Evolutionary conservation across 2,113 vertebrate genomes (phyloP), one percentile per base, ranked within the genome.

Genomic region (Burhinus oedicnemus): DNA sequence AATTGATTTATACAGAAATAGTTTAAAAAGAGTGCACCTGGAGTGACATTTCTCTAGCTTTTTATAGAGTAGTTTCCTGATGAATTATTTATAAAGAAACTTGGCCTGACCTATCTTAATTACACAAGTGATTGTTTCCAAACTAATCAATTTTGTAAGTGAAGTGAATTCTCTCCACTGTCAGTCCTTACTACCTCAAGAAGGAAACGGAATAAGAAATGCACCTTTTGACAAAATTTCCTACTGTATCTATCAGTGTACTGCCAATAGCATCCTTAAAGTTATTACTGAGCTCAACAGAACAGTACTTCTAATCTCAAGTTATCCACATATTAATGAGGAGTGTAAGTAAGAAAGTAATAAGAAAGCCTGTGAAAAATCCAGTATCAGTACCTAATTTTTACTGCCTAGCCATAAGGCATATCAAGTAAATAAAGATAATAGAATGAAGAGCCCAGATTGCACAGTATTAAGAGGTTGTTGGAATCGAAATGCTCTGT

Each of bases 1-100:
- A 98, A 98, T 98, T 98, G 98, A 98, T 98, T 98, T 98, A 98
- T 97, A 98, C 97, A 98, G 97, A 95, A 97, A 97, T 97, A 97
- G 96, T 98, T 98, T 98, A 90, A 97, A 97, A 98, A 96, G 97
- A 98, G 85, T 93, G 92, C 95, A 98, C 97, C 97, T 98, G 94
- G 92, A 95, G 91, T 98, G 98, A 98, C 96, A 98, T 98, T 98
- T 95, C 93, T 90, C 79, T 85, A 68, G 92, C 64, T 97, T 98
- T 98, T 97, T 97, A 97, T 97, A 94, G 97, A 98, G 97, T 97
- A 90, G 75, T 91, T 98, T 97, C 93, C 97, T 97, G 89, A 98
- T 98, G 96, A 97, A 98, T 98, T 98, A 98, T 98, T 98, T 98
- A 98, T 98, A 96, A 93, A 98, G 98, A 97, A 96, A 96, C 93